phyloP scores from a whole-genome alignment of 2,113 vertebrate genomes.

The Spilogale gracilis region DNA sequence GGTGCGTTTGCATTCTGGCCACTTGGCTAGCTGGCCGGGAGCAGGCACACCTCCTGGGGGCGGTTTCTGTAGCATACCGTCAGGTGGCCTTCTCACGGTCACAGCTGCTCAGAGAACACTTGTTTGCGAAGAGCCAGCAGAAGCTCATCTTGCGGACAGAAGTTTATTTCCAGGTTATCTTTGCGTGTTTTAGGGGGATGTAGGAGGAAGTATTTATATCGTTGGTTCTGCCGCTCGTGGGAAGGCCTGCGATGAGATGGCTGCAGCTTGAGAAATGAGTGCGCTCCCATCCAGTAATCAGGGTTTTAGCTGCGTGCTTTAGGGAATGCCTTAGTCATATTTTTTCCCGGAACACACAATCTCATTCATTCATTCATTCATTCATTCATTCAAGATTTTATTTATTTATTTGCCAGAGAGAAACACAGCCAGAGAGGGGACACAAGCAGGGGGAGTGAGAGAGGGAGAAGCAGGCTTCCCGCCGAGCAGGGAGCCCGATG shows the following conservation, averaged over 20 bases:
- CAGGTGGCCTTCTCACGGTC: background rate
- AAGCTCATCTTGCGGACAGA: background rate
- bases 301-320: background rate
- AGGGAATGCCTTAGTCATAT: background rate
- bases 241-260: background rate
- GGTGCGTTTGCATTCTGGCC: background rate
- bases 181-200: background rate
- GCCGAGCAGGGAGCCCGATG: too few species aligned
- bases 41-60: background rate
- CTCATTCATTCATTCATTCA: too few species aligned
- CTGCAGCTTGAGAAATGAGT: background rate
- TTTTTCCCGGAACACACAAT: background rate
- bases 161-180: conserved; percentile 15
- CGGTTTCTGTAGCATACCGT: background rate
- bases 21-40: background rate
- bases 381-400: too few species aligned
- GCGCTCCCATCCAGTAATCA: background rate
- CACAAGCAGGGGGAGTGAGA: too few species aligned
- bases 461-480: too few species aligned
- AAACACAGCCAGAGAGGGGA: too few species aligned
- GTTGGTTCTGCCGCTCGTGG: background rate
- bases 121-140: background rate
- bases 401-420: too few species aligned
- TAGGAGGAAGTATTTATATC: background rate
- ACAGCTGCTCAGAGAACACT: background rate